Percentiles rank a stretch among this genome's conserved stretches.
phyloP scores from a whole-genome alignment of 1,140 invertebrate genomes.

The Hyposmocoma kahamanoa region DNA sequence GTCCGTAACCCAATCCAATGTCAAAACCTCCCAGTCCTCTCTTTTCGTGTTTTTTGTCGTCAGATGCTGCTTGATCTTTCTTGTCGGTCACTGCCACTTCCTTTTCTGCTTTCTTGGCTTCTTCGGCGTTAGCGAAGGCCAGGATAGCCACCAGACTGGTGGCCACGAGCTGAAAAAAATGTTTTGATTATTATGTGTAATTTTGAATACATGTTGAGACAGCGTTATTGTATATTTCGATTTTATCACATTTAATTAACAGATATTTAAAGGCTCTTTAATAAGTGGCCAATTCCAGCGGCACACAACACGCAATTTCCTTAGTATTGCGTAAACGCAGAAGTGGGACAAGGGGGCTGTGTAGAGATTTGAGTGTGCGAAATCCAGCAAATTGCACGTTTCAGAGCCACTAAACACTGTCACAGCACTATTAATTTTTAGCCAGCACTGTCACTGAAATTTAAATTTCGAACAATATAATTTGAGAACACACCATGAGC shows the following conservation, averaged over 20 bases:
- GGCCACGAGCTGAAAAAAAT: conserved; percentile 70
- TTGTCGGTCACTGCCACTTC: conserved; percentile 67
- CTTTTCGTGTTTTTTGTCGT: conserved; percentile 83
- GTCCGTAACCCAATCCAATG: conserved; percentile 56
- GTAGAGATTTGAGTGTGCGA: conserved; percentile 6
- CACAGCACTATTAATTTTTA: conserved; percentile 15
- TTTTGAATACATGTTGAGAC: no score
- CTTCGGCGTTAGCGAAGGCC: conserved; percentile 69
- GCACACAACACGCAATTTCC: conserved; percentile 37
- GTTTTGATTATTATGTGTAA: no score
- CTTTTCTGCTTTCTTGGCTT: conserved; percentile 72
- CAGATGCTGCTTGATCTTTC: conserved; percentile 44
- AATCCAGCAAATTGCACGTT: conserved; percentile 29
- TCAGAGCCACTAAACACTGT: conserved; percentile 12
- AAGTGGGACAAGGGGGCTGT: conserved; percentile 26
- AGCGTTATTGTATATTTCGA: no score
- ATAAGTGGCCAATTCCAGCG: conserved; percentile 22
- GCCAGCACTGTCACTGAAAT: conserved; percentile 11
- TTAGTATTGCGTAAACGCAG: conserved; percentile 34
- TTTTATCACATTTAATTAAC: conserved; percentile 29
- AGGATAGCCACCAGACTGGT: conserved; percentile 74
- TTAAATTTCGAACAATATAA: conserved; percentile 35
- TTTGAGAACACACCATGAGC: conserved; percentile 65
- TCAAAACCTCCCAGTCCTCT: conserved; percentile 77
- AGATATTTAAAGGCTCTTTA: conserved; percentile 21